Evolutionary conservation across 2,797 vertebrate species (phyloP), one percentile per base, ranked within the genome.

Genomic region (Podarcis lilfordi): DNA sequence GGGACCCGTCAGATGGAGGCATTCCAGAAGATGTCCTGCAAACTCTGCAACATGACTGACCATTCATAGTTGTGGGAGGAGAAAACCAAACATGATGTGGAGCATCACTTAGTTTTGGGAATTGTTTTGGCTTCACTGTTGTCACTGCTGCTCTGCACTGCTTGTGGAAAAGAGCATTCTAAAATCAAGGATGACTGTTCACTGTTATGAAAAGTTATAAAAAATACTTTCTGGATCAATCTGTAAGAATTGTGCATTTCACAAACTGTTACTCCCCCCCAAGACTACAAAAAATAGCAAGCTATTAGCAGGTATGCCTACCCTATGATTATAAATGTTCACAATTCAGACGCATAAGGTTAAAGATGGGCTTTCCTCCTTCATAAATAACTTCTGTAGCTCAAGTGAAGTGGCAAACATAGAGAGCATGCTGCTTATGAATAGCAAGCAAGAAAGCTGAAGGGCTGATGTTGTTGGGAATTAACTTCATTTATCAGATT

Each of bases 401-500:
- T 90, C 11, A 74, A 92, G 72, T 69, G 90, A 91, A 85, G 55
- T 68, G 71, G 80, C 29, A 82, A 94, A 92, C 75, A 78, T 85
- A 90, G 80, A 79, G 92, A 0, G 0, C 84, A 68, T 61, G 66
- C 80, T 85, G 89, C 92, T 96, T 95, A 96, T 96, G 95, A 96
- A 96, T 96, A 96, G 82, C 82, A 90, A 81, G 86, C 91, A 93
- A 95, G 95, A 91, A 95, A 95, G 94, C 89, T 80, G 86, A 92
- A 94, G 59, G 83, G 82, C 83, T 95, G 92, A 88, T 94, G 90
- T 94, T 89, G 89, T 88, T 88, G 86, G 92, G 91, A 90, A 94
- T 95, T 86, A 91, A 93, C 89, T 86, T 43, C 94, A 87, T 96
- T 95, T 93, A 96, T 95, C 92, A 96, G 92, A 91, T 94, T 92